phyloP scores from a whole-genome alignment of 2,113 vertebrate genomes.

The Oreochromis spilurus region DNA sequence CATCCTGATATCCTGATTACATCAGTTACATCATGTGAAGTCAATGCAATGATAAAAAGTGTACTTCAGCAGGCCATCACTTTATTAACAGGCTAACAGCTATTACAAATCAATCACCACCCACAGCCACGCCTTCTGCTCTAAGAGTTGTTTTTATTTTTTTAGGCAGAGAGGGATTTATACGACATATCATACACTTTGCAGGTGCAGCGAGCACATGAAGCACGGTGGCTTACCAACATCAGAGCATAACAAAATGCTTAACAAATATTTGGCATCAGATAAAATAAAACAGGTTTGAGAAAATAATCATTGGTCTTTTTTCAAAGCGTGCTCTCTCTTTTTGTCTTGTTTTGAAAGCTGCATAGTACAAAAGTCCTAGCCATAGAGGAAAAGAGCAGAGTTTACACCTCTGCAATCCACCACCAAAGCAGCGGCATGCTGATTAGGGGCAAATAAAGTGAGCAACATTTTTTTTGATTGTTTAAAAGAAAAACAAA shows the following conservation, averaged over 20 bases:
- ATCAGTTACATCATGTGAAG: conserved; percentile 18
- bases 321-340: conserved; percentile 21
- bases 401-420: conserved; percentile 62
- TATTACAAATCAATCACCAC: not conserved
- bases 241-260: conserved; percentile 26
- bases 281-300: conserved; percentile 49
- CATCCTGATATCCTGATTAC: conserved; percentile 21
- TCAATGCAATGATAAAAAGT: not conserved
- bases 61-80: not conserved
- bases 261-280: conserved; percentile 53
- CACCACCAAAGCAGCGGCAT: conserved; percentile 61
- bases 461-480: conserved; percentile 58
- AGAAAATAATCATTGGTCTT: conserved; percentile 32
- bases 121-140: conserved; percentile 7
- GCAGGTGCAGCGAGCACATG: not conserved
- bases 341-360: conserved; percentile 14
- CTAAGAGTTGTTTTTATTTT: conserved; percentile 26
- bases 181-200: not conserved
- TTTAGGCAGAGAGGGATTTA: not conserved
- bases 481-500: conserved; percentile 64
- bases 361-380: conserved; percentile 19
- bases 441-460: conserved; percentile 68
- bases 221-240: not conserved
- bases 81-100: not conserved
- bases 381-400: conserved; percentile 35